Conservation (phyloP, 1,140 invertebrate genomes). For the Meloidogyne exigua region DNA sequence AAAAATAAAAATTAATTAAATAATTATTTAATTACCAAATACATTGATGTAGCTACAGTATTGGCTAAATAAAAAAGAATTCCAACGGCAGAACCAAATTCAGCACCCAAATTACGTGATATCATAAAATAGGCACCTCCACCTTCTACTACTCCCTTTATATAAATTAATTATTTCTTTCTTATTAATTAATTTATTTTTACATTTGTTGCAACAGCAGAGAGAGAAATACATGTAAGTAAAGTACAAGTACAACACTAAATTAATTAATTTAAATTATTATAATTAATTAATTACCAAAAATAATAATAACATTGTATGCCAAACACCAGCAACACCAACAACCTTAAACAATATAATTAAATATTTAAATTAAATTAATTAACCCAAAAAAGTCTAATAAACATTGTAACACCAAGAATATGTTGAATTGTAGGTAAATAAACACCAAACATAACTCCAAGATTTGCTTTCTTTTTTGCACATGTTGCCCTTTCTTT, state of each 20-base stretch:
- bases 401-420: slow-evolving; percentile 63
- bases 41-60: slow-evolving; percentile 95
- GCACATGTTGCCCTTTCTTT: slow-evolving; percentile 59
- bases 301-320: slow-evolving; percentile 50
- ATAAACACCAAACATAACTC: slow-evolving; percentile 63
- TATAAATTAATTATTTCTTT: not conserved
- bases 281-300: slow-evolving; percentile 9
- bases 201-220: slow-evolving; percentile 95
- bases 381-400: slow-evolving; percentile 60
- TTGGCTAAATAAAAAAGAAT: slow-evolving; percentile 98
- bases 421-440: slow-evolving; percentile 63
- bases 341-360: slow-evolving; percentile 25
- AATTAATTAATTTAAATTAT: not conserved
- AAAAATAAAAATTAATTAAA: not conserved
- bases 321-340: slow-evolving; percentile 52
- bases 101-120: slow-evolving; percentile 90
- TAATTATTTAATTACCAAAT: slow-evolving; percentile 70
- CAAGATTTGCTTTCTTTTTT: slow-evolving; percentile 63
- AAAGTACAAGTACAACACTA: slow-evolving; percentile 72
- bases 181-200: slow-evolving; percentile 6
- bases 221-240: slow-evolving; percentile 96
- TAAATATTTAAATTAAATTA: slow-evolving; percentile 10
- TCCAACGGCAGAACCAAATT: slow-evolving; percentile 96
- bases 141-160: slow-evolving; percentile 74
- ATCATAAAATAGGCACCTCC: slow-evolving; percentile 99